phyloP scores from a whole-genome alignment of 2,797 vertebrate genomes.

The Danio aesculapii region DNA sequence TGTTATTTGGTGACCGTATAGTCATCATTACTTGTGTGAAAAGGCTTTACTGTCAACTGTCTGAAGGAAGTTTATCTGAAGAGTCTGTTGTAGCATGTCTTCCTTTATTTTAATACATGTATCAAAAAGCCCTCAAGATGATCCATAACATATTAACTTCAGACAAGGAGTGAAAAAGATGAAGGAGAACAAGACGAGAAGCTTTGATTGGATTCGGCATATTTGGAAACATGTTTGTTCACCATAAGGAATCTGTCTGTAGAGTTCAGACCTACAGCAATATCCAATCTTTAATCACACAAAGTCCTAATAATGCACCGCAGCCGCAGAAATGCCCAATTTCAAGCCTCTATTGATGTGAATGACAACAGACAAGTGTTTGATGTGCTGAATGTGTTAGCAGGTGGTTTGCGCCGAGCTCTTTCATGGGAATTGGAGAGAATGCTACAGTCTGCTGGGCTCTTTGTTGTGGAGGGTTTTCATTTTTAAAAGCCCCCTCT shows the following conservation, averaged over 20 bases:
- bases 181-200: not conserved
- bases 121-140: not conserved
- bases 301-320: slow-evolving; percentile 15
- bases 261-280: not conserved
- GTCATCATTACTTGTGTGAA: no score
- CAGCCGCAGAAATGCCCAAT: slow-evolving; percentile 28
- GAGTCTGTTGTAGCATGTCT: not conserved
- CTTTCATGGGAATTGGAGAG: slow-evolving; percentile 35
- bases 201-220: not conserved
- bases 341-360: slow-evolving; percentile 54
- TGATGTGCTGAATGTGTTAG: slow-evolving; percentile 57
- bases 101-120: not conserved
- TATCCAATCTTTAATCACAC: slow-evolving; percentile 19
- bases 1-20: no score
- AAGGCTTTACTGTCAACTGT: not conserved
- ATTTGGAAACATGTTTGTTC: not conserved
- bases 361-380: slow-evolving; percentile 58
- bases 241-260: not conserved
- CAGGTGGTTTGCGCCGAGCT: slow-evolving; percentile 61
- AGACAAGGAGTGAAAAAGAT: not conserved
- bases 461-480: slow-evolving; percentile 59
- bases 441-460: slow-evolving; percentile 55
- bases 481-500: slow-evolving; percentile 56
- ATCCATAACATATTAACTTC: not conserved
- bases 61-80: not conserved